Evolutionary conservation across 2,797 vertebrate species (phyloP), one percentile per base, ranked within the genome.

Genomic region (Babyrousa celebensis): DNA sequence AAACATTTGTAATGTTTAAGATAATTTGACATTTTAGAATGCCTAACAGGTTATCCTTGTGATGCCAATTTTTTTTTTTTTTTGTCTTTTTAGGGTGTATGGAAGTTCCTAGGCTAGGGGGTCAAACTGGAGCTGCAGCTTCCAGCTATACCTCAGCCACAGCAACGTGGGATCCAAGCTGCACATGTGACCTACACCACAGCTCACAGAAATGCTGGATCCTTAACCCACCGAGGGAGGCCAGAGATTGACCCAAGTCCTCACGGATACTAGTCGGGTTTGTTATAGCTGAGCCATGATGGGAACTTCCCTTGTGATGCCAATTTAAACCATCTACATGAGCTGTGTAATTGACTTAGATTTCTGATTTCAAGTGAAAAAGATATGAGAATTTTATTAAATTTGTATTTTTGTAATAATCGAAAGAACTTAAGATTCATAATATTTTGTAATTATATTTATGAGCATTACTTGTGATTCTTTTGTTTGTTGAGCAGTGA

Each of bases 361-460:
- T 83, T 67, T 85, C 29, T 96, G 82, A 85, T 90, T 96, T 96
- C 85, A 96, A 72, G 27, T 87, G 21, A 93, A 90, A 90, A 96
- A 84, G n/a, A 85, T 71, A 60, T 16, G 27, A 70, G 18, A 86
- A 68, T 84, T 84, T 89, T 88, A 96, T 80, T 94, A 94, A 79
- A 95, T 75, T 9, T 60, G 23, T 18, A 71, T 78, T 96, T 96
- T 79, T 85, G 9, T 85, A 72, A 94, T 78, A 23, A 52, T 95
- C n/a, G 85, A 56, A n/a, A 96, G 29, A 94, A 91, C 18, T 93
- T 92, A 88, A 88, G 63, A 75, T 74, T 92, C 72, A 43, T 86
- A 58, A 92, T 71, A 96, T 96, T 91, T 96, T 96, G 85, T 82
- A 94, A 87, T 92, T 70, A 77, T 91, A 91, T 89, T 96, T 93